Base-by-base conservation (phyloP, 2,888 invertebrate species). In the Rhabditoides inermis region DNA sequence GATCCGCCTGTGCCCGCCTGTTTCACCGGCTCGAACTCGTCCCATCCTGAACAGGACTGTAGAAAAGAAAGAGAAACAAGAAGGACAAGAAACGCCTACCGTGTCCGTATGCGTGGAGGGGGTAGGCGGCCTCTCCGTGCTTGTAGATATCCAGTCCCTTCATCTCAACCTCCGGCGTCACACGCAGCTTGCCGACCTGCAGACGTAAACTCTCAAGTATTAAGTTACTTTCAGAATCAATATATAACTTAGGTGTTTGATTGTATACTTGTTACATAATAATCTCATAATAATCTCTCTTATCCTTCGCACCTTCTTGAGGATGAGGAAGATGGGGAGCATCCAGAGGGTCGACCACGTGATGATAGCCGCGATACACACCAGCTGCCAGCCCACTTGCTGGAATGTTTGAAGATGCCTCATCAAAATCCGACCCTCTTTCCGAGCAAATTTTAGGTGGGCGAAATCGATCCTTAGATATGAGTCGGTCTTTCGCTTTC, bases 121-220 rank as follows among this genome's bases (percentile, higher is more conserved):
- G 66, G 36, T 66, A 66, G 1, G 66, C 66, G 7, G 64, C 56
- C 37, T 66, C 66, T 41, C 66, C 66, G 49, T 66, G 66, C 45
- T 64, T 66, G 55, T 60, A 64, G 40, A 66, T 66, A 50, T 66
- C 66, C 3, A 66, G 41, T 25, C 66, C 66, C 35, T 66, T 66
- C 35, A 64, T 61, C 45, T 66, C 66, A 28, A 66, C 60, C 48
- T 66, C 66, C n/a, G 44, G 56, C 6, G 62, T 51, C 1, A 66
- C 64, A 10, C 66, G 59, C 20, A 66, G 55, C 49, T 64, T 64
- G 22, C 64, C 64, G 7, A 64, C 61, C 41, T 54, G 26, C 15
- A 49, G 32, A 35, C 36, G 25, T 22, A 26, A 22, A 4, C 7
- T 3, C 47, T 30, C 4, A 15, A 6, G 18, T 46, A 28, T 36